These are phyloP conservation scores for Rhagologus leucostigma DNA, from an alignment of 2,113 vertebrate genomes.

Conservation along the genomic window DNA sequence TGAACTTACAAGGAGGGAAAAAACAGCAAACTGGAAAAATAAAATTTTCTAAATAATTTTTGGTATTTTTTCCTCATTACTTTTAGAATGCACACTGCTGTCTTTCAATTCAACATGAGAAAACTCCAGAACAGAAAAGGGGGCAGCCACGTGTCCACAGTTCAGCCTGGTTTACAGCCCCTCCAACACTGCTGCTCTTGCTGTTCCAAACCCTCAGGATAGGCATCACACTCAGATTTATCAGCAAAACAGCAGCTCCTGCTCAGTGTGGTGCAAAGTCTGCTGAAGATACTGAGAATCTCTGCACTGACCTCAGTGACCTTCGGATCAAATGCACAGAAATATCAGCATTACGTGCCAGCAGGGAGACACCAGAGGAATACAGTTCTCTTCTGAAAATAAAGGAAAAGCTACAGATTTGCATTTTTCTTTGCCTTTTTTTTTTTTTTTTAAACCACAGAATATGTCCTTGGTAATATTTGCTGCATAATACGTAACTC, in stretches of 20 bases:
- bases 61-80: neutral
- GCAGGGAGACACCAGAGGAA: neutral
- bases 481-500: neutral
- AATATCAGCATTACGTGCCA: neutral
- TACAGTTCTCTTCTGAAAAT: neutral
- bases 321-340: neutral
- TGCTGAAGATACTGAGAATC: neutral
- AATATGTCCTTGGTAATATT: neutral
- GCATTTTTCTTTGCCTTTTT: neutral
- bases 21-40: neutral
- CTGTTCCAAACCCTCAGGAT: neutral
- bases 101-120: neutral
- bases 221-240: neutral
- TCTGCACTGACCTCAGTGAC: neutral
- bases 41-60: neutral
- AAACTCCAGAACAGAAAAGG: neutral
- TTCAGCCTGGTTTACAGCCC: neutral
- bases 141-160: neutral
- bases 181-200: neutral
- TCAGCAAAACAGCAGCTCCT: neutral
- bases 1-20: neutral
- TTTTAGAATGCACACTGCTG: neutral
- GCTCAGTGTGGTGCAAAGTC: neutral
- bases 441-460: neutral
- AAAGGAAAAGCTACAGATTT: neutral